Conservation (phyloP, 1,140 invertebrate genomes). For the Orussus abietinus region DNA sequence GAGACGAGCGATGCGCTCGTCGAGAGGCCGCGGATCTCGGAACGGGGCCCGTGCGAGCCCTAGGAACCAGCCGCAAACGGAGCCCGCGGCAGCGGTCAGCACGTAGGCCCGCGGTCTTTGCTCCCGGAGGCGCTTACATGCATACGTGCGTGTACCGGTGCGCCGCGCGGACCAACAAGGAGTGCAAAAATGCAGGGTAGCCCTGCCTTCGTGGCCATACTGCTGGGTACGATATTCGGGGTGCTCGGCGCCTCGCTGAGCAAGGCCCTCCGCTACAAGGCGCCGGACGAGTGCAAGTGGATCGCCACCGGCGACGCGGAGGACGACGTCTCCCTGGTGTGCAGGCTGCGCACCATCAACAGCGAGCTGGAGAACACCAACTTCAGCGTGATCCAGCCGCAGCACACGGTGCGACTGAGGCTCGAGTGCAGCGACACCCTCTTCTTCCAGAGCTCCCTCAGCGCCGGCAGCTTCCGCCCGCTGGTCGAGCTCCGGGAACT, state of each 20-base stretch:
- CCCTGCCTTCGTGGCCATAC: slow-evolving; percentile 54
- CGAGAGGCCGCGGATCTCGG: slow-evolving; percentile 27
- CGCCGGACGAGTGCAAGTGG: slow-evolving; percentile 83
- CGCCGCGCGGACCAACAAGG: slow-evolving; percentile 13
- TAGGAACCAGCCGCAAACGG: slow-evolving; percentile 3
- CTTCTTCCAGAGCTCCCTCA: slow-evolving; percentile 83
- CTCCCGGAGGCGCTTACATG: slow-evolving; percentile 3
- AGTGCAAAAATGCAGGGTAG: slow-evolving; percentile 44
- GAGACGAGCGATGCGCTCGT: slow-evolving; percentile 19
- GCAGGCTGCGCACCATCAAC: slow-evolving; percentile 78
- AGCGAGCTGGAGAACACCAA: slow-evolving; percentile 86
- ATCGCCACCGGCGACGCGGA: slow-evolving; percentile 61
- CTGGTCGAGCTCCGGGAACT: slow-evolving; percentile 77
- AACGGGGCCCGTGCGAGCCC: slow-evolving; percentile 22
- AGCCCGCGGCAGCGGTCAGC: no score
- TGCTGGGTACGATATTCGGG: slow-evolving; percentile 64
- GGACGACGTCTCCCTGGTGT: slow-evolving; percentile 72
- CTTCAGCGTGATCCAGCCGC: slow-evolving; percentile 83
- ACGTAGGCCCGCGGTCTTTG: no score
- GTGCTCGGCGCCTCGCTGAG: slow-evolving; percentile 66
- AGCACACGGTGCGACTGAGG: slow-evolving; percentile 75
- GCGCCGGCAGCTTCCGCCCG: slow-evolving; percentile 77
- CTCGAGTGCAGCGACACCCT: slow-evolving; percentile 81
- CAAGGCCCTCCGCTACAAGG: slow-evolving; percentile 71
- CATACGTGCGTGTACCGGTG: not conserved